These are phyloP conservation scores for Speoplatyrhinus poulsoni DNA, from an alignment of 2,113 vertebrate genomes.

Conservation along the genomic window DNA sequence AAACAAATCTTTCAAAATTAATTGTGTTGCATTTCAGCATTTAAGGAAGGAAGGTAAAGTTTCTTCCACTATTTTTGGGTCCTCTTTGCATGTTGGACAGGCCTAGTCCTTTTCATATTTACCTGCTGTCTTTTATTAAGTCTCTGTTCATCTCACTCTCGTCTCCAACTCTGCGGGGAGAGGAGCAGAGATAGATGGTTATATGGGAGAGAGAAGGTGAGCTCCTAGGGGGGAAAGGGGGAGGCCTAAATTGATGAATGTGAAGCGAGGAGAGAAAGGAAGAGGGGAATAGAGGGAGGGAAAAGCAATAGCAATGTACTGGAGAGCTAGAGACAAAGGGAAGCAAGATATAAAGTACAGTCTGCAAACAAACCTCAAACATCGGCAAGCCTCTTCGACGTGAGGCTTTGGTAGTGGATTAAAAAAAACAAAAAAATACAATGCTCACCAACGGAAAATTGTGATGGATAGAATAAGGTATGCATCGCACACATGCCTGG, in stretches of 20 bases:
- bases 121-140: constrained; percentile 53
- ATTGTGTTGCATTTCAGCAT: constrained; percentile 4
- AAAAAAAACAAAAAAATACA: background rate
- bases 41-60: constrained; percentile 5
- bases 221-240: too few relatives aligned
- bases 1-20: background rate
- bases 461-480: constrained; percentile 35
- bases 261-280: background rate
- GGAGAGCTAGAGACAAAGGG: constrained; percentile 9
- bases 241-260: too few relatives aligned
- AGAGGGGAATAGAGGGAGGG: background rate
- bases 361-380: constrained; percentile 40
- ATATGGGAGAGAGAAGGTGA: constrained; percentile 1
- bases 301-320: background rate
- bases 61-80: constrained; percentile 40
- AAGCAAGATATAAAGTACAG: constrained; percentile 7
- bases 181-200: constrained; percentile 23
- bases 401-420: constrained; percentile 22
- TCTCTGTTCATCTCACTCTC: constrained; percentile 51
- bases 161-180: constrained; percentile 44
- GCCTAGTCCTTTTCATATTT: constrained; percentile 46
- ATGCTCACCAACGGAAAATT: constrained; percentile 29
- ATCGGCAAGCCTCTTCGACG: constrained; percentile 26
- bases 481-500: constrained; percentile 39
- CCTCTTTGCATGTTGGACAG: constrained; percentile 21